Conservation (phyloP, 2,797 vertebrate genomes). For the Sebastes elongatus region DNA sequence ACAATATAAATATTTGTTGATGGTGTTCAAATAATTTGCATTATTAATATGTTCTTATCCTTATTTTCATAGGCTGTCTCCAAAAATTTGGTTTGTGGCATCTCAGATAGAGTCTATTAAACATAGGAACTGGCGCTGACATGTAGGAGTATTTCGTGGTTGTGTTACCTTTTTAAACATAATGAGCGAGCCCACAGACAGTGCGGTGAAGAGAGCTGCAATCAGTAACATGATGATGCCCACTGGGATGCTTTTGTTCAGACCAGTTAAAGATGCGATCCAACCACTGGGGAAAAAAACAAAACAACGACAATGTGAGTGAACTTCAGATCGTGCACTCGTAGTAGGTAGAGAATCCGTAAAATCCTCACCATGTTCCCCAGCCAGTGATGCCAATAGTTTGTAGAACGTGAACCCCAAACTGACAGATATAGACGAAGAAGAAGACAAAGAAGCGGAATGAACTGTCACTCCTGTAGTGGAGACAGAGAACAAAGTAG, state of each 20-base stretch:
- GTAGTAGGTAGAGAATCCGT: neutral
- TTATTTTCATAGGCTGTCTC: neutral
- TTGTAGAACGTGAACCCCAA: slow-evolving; percentile 96
- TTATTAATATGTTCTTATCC: neutral
- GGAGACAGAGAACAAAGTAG: slow-evolving; percentile 23
- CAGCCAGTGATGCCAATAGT: slow-evolving; percentile 95
- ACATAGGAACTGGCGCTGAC: neutral
- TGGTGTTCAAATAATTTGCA: neutral
- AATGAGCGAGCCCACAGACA: slow-evolving; percentile 95
- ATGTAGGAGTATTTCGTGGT: neutral
- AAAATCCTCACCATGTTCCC: slow-evolving; percentile 92
- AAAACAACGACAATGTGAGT: neutral
- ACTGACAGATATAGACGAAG: slow-evolving; percentile 99
- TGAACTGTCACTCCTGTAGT: slow-evolving; percentile 93
- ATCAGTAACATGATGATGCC: slow-evolving; percentile 99
- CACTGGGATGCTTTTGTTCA: slow-evolving; percentile 93
- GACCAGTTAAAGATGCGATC: slow-evolving; percentile 97
- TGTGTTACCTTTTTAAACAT: slow-evolving; percentile 98
- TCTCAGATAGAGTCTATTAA: neutral
- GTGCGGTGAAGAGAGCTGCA: slow-evolving; percentile 95
- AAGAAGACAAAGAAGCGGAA: slow-evolving; percentile 99
- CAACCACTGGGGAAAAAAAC: slow-evolving; percentile 86
- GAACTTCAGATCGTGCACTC: neutral
- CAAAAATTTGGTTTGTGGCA: neutral
- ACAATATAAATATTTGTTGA: neutral